Evolutionary conservation across 2,113 vertebrate genomes (phyloP), one percentile per base, ranked within the genome.

Genomic region (Vidua macroura): DNA sequence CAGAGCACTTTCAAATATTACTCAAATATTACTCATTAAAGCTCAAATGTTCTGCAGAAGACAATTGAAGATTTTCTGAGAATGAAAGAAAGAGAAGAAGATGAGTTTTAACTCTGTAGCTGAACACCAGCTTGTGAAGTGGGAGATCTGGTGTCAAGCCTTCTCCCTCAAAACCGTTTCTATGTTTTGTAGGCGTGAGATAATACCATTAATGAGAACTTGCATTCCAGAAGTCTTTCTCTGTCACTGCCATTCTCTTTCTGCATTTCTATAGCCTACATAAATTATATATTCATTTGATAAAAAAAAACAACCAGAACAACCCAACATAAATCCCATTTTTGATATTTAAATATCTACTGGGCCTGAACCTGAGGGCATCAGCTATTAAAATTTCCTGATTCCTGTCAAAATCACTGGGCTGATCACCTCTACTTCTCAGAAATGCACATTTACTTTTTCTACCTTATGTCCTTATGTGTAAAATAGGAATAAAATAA

Each of bases 401-500:
- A n/a, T 84, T 84, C 78, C 44, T 84, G 4, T 44, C 18, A 72
- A 91, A 95, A 70, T 82, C 27, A 35, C 13, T 48, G 28, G 4
- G 13, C 31, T 82, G 31, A 23, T 25, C 10, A 64, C 19, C 13
- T 68, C 31, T 48, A 1, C 8, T 30, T 75, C 63, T 79, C 21
- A 84, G 31, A 78, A 93, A 55, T 49, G 18, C 5, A 56, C 56
- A n/a, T 77, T 75, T 72, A 7, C 23, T 19, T 73, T 67, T 77
- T 56, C 11, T 56, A 25, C 21, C n/a, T 69, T 69, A 31, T 0
- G 0, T 53, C 19, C 9, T 62, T 33, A 6, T 46, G 22, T 52
- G 7, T 73, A 28, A 73, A 86, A 72, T 11, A 28, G 23, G 30
- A 93, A 68, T 35, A 79, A 85, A 90, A 27, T 5, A 52, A 49